A percentile compares a stretch with the other conserved stretches of the same genome.
Evolutionary conservation across 2,888 invertebrate genomes (phyloP).

Genomic region (Melangyna quadrimaculata): DNA sequence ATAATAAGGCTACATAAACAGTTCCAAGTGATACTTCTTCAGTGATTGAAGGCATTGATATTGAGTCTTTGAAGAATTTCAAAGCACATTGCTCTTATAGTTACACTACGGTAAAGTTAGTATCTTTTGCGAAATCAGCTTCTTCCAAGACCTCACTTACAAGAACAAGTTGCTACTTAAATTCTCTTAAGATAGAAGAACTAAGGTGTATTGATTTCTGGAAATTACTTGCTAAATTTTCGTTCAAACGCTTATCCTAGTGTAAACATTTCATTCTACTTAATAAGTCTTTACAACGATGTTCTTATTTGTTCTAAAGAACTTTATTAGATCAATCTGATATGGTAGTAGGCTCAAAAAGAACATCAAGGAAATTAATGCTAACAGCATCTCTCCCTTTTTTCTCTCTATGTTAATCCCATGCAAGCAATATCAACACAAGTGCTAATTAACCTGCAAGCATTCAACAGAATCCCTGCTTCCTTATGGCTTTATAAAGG

Average conservation of each 20-base stretch:
- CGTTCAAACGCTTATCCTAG: neutral
- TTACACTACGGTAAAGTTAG: too few relatives aligned
- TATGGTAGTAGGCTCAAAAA: neutral
- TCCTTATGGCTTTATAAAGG: neutral
- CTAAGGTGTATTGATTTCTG: neutral
- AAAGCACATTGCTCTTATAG: too few relatives aligned
- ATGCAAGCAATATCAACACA: conserved; percentile 19
- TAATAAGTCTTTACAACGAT: neutral
- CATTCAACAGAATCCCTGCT: conserved; percentile 2
- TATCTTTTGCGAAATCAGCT: neutral
- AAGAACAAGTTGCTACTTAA: neutral
- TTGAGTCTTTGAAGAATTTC: too few relatives aligned
- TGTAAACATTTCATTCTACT: neutral
- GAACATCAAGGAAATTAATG: conserved; percentile 12
- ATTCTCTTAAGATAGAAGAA: neutral
- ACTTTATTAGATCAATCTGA: conserved; percentile 10
- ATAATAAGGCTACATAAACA: too few relatives aligned
- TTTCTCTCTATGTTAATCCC: neutral
- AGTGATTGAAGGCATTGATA: too few relatives aligned
- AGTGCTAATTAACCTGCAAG: conserved; percentile 29
- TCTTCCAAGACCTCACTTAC: neutral
- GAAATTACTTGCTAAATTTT: neutral
- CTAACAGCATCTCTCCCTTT: neutral
- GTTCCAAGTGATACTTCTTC: too few relatives aligned
- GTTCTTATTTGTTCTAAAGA: neutral